phyloP scores from a whole-genome alignment of 2,888 invertebrate genomes.

The Phalera bucephala region DNA sequence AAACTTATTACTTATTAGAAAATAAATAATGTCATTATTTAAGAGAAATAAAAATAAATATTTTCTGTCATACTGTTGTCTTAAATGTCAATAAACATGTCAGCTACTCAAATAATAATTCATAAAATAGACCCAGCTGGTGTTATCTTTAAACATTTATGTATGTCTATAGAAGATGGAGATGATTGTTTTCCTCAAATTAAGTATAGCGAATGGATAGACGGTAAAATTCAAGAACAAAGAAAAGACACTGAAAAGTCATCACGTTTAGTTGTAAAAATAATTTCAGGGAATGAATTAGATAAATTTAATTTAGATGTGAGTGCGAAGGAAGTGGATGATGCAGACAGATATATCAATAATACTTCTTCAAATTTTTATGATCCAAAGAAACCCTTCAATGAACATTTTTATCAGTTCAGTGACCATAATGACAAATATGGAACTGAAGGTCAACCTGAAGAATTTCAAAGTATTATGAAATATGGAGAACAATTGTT shows the following conservation, averaged over 20 bases:
- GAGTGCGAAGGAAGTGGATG: slow-evolving; percentile 52
- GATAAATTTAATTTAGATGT: slow-evolving; percentile 59
- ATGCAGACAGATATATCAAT: slow-evolving; percentile 23
- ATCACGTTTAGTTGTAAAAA: slow-evolving; percentile 67
- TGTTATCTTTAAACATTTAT: slow-evolving; percentile 58
- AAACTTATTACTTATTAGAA: no score
- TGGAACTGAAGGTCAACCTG: slow-evolving; percentile 14
- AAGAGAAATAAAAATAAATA: slow-evolving; percentile 11
- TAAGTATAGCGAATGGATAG: slow-evolving; percentile 62
- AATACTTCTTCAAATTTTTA: slow-evolving; percentile 15
- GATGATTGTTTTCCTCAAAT: slow-evolving; percentile 37
- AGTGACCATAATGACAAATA: slow-evolving; percentile 5
- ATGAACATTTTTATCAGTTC: slow-evolving; percentile 12
- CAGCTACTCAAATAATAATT: slow-evolving; percentile 68
- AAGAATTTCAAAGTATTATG: slow-evolving; percentile 13
- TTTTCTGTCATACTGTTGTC: slow-evolving; percentile 10
- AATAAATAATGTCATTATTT: no score
- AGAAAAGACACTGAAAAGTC: slow-evolving; percentile 52
- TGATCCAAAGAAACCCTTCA: slow-evolving; percentile 8
- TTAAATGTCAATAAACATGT: slow-evolving; percentile 53
- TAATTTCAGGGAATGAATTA: slow-evolving; percentile 53
- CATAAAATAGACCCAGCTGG: slow-evolving; percentile 65
- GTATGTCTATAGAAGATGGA: slow-evolving; percentile 55
- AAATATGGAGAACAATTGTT: slow-evolving; percentile 10
- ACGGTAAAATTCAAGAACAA: slow-evolving; percentile 48